Percentiles rank a stretch among this genome's conserved stretches.
phyloP scores from a whole-genome alignment of 1,140 invertebrate species.

The Leptinotarsa texana region DNA sequence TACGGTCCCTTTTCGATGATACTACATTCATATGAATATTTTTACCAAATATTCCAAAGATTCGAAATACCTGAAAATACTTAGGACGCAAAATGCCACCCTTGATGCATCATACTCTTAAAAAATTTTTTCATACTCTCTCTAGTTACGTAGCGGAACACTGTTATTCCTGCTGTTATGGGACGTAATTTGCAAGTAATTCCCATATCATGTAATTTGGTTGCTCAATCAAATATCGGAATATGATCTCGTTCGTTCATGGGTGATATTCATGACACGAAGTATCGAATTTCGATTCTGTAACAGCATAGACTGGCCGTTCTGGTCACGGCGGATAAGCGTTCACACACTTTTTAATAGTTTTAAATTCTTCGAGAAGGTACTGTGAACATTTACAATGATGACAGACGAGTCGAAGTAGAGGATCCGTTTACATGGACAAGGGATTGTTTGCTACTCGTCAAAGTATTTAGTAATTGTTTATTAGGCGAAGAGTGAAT shows the following conservation, averaged over 20 bases:
- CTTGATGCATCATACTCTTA: too few relatives aligned
- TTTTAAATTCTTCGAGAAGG: constrained; percentile 24
- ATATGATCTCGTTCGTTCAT: constrained; percentile 7
- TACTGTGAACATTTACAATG: constrained; percentile 13
- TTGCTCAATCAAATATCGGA: constrained; percentile 47
- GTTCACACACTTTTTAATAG: constrained; percentile 18
- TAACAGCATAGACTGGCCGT: constrained; percentile 12
- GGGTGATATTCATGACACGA: constrained; percentile 13
- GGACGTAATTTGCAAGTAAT: constrained; percentile 53
- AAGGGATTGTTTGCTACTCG: neutral
- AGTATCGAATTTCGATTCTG: constrained; percentile 20
- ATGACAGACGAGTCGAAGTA: neutral
- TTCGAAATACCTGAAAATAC: too few relatives aligned
- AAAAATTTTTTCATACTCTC: neutral
- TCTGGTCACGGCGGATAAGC: constrained; percentile 23
- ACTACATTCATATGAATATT: too few relatives aligned
- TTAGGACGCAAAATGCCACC: too few relatives aligned
- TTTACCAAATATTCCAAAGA: too few relatives aligned
- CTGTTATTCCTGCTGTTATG: constrained; percentile 39
- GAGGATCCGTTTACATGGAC: neutral
- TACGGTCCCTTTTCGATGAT: too few relatives aligned
- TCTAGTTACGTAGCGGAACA: neutral
- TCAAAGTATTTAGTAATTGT: neutral
- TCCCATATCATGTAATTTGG: constrained; percentile 53
- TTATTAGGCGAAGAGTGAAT: neutral